These are phyloP conservation scores for Uropetala carovei DNA, from an alignment of 2,888 invertebrate species.

Conservation along the genomic window DNA sequence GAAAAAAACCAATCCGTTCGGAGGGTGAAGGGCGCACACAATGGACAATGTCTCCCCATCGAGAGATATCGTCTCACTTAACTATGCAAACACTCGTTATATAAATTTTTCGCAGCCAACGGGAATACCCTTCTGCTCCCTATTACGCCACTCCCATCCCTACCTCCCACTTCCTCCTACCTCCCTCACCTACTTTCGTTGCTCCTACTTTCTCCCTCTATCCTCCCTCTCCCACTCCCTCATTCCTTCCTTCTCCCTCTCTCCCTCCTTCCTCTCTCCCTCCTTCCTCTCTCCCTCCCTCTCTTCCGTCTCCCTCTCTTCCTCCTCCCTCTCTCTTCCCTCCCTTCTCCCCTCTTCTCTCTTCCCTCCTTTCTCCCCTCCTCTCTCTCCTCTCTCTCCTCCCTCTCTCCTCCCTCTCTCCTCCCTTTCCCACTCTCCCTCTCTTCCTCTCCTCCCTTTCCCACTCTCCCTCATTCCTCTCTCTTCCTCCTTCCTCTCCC, in stretches of 20 bases:
- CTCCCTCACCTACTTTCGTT: too few relatives aligned
- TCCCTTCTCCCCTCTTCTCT: constrained; percentile 2
- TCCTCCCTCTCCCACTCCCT: constrained; percentile 66
- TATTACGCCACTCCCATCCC: constrained; percentile 69
- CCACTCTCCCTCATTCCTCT: too few relatives aligned
- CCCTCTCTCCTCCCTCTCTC: too few relatives aligned
- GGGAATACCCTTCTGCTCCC: constrained; percentile 66
- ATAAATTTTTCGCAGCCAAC: neutral
- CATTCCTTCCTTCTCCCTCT: neutral
- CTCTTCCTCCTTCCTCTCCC: too few relatives aligned
- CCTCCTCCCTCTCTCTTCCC: constrained; percentile 17
- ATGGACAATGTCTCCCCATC: neutral
- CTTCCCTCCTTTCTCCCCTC: neutral
- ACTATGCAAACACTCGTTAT: constrained; percentile 44
- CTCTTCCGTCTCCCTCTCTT: neutral
- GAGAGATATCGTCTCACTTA: constrained; percentile 16
- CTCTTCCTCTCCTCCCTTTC: too few relatives aligned
- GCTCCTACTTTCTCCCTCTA: too few relatives aligned
- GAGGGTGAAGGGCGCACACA: neutral
- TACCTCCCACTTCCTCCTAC: neutral
- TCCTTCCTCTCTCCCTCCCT: constrained; percentile 45
- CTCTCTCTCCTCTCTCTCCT: too few relatives aligned
- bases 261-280: neutral
- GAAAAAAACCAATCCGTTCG: neutral
- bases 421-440: too few relatives aligned